phyloP scores from a whole-genome alignment of 2,797 vertebrate genomes.

The Acanthornis magna region DNA sequence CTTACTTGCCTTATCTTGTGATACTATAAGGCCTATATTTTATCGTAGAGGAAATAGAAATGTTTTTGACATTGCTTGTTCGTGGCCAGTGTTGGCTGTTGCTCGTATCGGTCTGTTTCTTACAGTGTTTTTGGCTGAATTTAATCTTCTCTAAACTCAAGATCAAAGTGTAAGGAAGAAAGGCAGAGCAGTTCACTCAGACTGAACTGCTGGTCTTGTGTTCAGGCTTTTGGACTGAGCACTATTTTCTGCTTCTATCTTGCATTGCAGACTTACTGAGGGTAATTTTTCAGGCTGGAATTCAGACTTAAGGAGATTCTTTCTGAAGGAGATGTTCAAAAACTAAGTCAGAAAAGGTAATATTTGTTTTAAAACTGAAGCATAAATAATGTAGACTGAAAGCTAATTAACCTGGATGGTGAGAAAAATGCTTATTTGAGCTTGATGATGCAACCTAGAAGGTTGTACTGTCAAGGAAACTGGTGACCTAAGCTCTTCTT shows the following conservation, averaged over 20 bases:
- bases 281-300: background rate
- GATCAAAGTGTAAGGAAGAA: background rate
- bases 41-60: background rate
- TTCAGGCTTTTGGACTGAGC: background rate
- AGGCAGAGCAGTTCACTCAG: background rate
- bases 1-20: background rate
- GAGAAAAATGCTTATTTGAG: background rate
- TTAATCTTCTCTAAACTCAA: background rate
- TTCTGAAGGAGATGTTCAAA: background rate
- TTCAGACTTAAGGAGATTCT: background rate
- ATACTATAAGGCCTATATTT: background rate
- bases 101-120: background rate
- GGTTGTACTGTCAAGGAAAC: background rate
- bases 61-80: background rate
- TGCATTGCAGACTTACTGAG: background rate
- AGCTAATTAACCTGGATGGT: background rate
- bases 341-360: background rate
- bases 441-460: background rate
- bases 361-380: background rate
- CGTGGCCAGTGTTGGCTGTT: background rate
- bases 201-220: background rate
- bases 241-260: background rate
- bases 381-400: background rate
- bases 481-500: background rate
- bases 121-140: background rate